These are phyloP conservation scores for Pseudanteris insignis DNA, from an alignment of 2,888 invertebrate genomes.

Conservation along the genomic window DNA sequence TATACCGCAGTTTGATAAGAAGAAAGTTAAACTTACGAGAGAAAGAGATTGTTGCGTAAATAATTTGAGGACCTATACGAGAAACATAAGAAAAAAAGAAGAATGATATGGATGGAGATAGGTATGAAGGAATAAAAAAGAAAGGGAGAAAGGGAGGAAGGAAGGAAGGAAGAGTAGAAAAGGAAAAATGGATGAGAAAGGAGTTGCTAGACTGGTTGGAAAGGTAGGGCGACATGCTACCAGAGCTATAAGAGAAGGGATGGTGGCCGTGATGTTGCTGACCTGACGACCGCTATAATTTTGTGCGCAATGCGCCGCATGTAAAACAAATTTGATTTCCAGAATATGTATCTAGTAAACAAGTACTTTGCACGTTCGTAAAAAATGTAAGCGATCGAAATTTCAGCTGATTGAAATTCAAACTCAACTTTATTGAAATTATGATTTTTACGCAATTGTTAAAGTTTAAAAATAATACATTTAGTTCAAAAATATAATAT, in stretches of 20 bases:
- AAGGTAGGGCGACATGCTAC: slow-evolving; percentile 43
- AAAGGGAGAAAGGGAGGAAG: slow-evolving; percentile 32
- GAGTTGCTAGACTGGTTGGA: slow-evolving; percentile 35
- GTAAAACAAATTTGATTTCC: too few species aligned
- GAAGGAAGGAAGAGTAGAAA: slow-evolving; percentile 43
- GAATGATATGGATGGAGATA: not conserved
- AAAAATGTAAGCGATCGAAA: too few species aligned
- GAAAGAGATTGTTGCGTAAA: slow-evolving; percentile 13
- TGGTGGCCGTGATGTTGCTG: slow-evolving; percentile 64
- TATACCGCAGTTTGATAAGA: slow-evolving; percentile 29
- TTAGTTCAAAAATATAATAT: not conserved
- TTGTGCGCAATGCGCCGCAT: slow-evolving; percentile 55
- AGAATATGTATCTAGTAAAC: too few species aligned
- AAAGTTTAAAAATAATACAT: not conserved
- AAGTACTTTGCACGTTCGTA: too few species aligned
- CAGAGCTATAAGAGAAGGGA: slow-evolving; percentile 29
- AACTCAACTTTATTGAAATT: too few species aligned
- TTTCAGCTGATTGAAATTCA: too few species aligned
- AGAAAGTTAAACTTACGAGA: slow-evolving; percentile 20
- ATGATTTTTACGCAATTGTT: too few species aligned
- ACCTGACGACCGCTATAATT: slow-evolving; percentile 65
- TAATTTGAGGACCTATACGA: not conserved
- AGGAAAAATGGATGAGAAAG: slow-evolving; percentile 47
- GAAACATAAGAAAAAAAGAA: slow-evolving; percentile 30
- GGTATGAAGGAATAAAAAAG: slow-evolving; percentile 12